Evolutionary conservation across 2,797 vertebrate genomes (phyloP), one percentile per base, ranked within the genome.

Genomic region (Otolemur crassicaudatus): DNA sequence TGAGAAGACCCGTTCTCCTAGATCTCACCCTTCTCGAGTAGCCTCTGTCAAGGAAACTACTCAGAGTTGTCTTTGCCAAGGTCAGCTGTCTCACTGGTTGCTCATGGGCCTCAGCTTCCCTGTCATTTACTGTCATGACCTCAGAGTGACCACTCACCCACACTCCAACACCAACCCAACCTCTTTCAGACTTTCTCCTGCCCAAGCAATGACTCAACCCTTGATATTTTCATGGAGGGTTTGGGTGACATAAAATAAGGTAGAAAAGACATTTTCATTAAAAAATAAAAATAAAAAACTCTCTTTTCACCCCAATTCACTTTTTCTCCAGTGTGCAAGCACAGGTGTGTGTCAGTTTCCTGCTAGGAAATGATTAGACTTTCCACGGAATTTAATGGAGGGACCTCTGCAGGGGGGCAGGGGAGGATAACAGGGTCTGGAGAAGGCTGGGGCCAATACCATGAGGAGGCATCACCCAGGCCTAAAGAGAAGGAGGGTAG

Each of bases 231-330:
- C 23, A 69, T 83, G 16, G 83, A 93, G 12, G 40, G 6, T 80
- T 94, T 80, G 25, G 81, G 37, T 63, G 14, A 53, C 79, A 46
- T 27, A 65, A 91, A 70, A 46, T 27, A 65, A 91, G 65, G 27
- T 58, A 37, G 31, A 93, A 92, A 63, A 60, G 75, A 79, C 23
- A 83, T 27, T 87, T 82, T 80, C 19, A 40, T 63, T 92, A 46
- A 93, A 83, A 93, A 72, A 82, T 86, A 67, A 83, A 95, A 87
- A 65, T 20, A 27, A 1, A 63, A 67, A 95, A 34, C 40, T 80
- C 49, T 61, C 31, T 56, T 80, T 84, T 82, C 17, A 37, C 22
- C 1, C 22, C 17, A 73, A 34, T 75, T 80, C 83, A 31, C 14
- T 83, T 92, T 53, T 90, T 10, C 49, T 14, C 25, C 73, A 76